Evolutionary conservation across 2,113 vertebrate genomes (phyloP).

Genomic region (Donacobius atricapilla): DNA sequence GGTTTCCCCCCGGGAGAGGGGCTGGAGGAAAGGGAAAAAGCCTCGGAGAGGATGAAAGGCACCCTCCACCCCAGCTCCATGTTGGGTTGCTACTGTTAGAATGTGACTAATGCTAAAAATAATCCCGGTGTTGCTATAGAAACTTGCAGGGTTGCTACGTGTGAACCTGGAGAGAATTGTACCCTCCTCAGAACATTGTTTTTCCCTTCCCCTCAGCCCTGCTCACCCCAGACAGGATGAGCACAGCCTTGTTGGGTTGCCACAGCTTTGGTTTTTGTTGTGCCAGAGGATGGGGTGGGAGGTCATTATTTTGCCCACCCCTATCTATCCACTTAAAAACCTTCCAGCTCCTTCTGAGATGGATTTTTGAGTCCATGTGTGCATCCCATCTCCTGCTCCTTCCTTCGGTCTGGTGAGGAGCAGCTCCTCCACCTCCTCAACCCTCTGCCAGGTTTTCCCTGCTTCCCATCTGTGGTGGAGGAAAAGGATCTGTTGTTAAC

Average conservation of each 20-base stretch:
- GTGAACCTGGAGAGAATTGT: slow-evolving; percentile 71
- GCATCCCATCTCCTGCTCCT: neutral
- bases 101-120: slow-evolving; percentile 77
- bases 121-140: slow-evolving; percentile 78
- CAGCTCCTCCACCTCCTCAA: neutral
- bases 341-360: neutral
- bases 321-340: neutral
- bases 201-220: slow-evolving; percentile 53
- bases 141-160: slow-evolving; percentile 76
- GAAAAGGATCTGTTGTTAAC: neutral
- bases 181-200: slow-evolving; percentile 65
- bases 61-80: slow-evolving; percentile 48
- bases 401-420: neutral
- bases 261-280: neutral
- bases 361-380: neutral
- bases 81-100: slow-evolving; percentile 68
- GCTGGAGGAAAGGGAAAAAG: neutral
- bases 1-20: neutral
- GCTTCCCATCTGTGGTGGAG: neutral
- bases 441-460: neutral
- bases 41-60: neutral
- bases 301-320: neutral
- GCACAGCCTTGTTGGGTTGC: neutral
- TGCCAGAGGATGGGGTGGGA: neutral
- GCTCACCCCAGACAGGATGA: neutral